phyloP scores from a whole-genome alignment of 2,797 vertebrate genomes.

The Huso huso region DNA sequence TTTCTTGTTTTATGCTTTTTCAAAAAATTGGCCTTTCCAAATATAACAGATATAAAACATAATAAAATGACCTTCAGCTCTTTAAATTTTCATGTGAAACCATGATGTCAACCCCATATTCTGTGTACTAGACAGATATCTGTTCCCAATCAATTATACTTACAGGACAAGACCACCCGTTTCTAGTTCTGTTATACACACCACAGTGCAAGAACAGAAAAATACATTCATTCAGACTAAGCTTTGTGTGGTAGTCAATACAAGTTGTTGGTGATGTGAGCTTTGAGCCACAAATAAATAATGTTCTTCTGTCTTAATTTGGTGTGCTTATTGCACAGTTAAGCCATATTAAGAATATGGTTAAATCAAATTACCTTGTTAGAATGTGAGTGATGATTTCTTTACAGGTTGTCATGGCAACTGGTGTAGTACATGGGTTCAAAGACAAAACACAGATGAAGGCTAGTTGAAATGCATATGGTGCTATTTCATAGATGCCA shows the following conservation, averaged over 20 bases:
- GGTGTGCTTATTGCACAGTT: neutral
- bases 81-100: too few relatives aligned
- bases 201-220: too few relatives aligned
- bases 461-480: slow-evolving; percentile 28
- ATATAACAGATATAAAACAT: too few relatives aligned
- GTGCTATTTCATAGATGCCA: slow-evolving; percentile 26
- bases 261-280: neutral
- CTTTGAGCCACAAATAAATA: neutral
- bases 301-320: neutral
- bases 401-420: slow-evolving; percentile 36
- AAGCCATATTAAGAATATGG: neutral
- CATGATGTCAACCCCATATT: too few relatives aligned
- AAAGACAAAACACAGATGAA: slow-evolving; percentile 29
- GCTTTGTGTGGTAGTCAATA: neutral
- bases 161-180: too few relatives aligned
- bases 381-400: slow-evolving; percentile 13
- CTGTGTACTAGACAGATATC: too few relatives aligned
- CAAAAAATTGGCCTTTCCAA: too few relatives aligned
- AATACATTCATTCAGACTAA: too few relatives aligned
- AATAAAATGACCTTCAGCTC: too few relatives aligned
- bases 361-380: slow-evolving; percentile 16
- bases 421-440: slow-evolving; percentile 21
- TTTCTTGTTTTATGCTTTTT: too few relatives aligned
- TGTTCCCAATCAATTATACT: too few relatives aligned
- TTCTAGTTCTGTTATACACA: too few relatives aligned